Conservation (phyloP, 2,888 invertebrate genomes). For the Unio pictorum region DNA sequence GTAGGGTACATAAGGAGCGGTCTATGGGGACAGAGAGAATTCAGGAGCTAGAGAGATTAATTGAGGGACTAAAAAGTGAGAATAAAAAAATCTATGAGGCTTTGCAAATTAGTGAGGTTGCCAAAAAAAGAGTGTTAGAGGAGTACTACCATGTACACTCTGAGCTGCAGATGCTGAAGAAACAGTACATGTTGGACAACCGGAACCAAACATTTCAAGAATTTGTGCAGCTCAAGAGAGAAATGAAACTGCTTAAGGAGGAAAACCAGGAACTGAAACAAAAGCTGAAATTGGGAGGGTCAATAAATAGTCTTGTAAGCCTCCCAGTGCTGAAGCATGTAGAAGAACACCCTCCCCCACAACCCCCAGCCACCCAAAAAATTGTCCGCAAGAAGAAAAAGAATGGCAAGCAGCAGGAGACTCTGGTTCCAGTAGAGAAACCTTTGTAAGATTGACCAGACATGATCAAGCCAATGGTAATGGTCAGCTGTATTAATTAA, state of each 20-base stretch:
- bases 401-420: no score
- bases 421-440: no score
- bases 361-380: no score
- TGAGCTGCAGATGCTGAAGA: slow-evolving; percentile 48
- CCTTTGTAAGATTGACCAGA: no score
- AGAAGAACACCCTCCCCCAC: no score
- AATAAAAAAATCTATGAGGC: slow-evolving; percentile 38
- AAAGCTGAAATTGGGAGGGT: no score
- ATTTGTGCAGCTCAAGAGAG: slow-evolving; percentile 63
- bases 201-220: slow-evolving; percentile 61
- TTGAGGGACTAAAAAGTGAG: slow-evolving; percentile 46
- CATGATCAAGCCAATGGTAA: no score
- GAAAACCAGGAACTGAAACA: slow-evolving; percentile 57
- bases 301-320: no score
- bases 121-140: slow-evolving; percentile 44
- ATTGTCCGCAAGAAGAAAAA: no score
- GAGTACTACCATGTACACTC: slow-evolving; percentile 49
- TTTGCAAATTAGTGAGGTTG: slow-evolving; percentile 44
- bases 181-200: slow-evolving; percentile 35
- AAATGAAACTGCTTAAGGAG: slow-evolving; percentile 49
- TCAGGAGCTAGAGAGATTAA: slow-evolving; percentile 36
- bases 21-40: slow-evolving; percentile 45
- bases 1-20: slow-evolving; percentile 47
- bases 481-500: no score
- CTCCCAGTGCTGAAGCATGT: no score